Conservation (phyloP, 2,797 vertebrate genomes). For the Enteromius anoplus region DNA sequence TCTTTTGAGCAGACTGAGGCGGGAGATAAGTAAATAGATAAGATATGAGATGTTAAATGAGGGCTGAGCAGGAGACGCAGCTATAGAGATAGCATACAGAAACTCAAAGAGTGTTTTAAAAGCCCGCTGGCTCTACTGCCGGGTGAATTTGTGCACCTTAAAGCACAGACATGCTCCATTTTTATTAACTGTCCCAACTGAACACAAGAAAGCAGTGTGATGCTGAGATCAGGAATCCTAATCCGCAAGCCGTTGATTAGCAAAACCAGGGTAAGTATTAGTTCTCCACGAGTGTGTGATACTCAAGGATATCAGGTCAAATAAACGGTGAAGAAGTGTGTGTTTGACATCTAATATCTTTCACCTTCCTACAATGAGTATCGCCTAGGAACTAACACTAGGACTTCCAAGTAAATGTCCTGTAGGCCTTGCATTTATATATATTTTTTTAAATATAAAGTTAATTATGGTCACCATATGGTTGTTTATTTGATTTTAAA, state of each 20-base stretch:
- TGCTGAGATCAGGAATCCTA: constrained; percentile 4
- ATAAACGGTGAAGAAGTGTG: background rate
- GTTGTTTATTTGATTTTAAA: background rate
- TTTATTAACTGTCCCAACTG: constrained; percentile 7
- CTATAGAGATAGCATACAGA: constrained; percentile 54
- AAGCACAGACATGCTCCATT: constrained; percentile 34
- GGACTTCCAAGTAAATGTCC: background rate
- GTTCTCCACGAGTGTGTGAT: background rate
- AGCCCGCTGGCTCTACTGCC: constrained; percentile 34
- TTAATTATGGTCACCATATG: background rate
- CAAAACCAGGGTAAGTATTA: background rate
- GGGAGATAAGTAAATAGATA: constrained; percentile 60
- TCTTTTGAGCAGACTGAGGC: constrained; percentile 48
- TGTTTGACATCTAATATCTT: background rate
- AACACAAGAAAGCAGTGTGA: background rate
- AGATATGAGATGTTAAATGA: constrained; percentile 60
- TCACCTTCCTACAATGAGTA: background rate
- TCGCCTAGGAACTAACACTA: background rate
- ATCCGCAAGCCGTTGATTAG: background rate
- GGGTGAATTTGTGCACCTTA: constrained; percentile 30
- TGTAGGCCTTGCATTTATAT: background rate
- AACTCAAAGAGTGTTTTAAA: constrained; percentile 45
- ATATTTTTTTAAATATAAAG: background rate
- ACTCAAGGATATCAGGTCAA: background rate
- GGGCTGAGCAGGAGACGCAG: constrained; percentile 41